A percentile compares a stretch with the other conserved stretches of the same genome.
Conservation (phyloP, 2,797 vertebrate species). For the Hoplostethus mediterraneus region DNA sequence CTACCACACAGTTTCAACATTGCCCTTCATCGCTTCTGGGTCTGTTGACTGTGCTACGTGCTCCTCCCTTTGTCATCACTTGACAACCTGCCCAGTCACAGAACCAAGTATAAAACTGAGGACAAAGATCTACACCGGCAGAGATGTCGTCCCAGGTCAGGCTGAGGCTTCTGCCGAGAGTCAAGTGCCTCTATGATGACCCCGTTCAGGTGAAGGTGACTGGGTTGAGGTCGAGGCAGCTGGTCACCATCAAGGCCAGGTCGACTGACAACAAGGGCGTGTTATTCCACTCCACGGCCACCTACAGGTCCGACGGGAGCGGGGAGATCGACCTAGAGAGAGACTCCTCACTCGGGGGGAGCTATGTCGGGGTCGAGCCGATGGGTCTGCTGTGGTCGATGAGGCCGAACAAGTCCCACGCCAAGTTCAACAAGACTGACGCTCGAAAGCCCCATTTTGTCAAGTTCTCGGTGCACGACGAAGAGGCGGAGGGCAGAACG, state of each 20-base stretch:
- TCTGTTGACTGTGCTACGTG: too few relatives aligned
- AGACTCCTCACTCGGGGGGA: conserved; percentile 78
- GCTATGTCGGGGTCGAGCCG: conserved; percentile 82
- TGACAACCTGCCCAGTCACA: too few relatives aligned
- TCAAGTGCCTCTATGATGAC: conserved; percentile 68
- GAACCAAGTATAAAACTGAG: too few relatives aligned
- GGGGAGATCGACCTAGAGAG: conserved; percentile 79
- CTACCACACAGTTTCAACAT: too few relatives aligned
- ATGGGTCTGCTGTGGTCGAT: conserved; percentile 87
- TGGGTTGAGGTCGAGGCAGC: conserved; percentile 77
- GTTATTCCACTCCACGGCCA: conserved; percentile 78
- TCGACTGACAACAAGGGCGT: conserved; percentile 79
- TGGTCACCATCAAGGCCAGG: conserved; percentile 76
- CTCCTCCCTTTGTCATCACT: too few relatives aligned
- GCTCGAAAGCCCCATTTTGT: conserved; percentile 75
- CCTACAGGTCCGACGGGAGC: conserved; percentile 72
- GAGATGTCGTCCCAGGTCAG: conserved; percentile 56
- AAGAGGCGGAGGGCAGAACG: background rate
- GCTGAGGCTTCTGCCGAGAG: conserved; percentile 59
- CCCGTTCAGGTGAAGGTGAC: conserved; percentile 77
- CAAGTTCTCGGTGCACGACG: conserved; percentile 72
- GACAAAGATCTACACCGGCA: background rate
- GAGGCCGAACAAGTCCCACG: conserved; percentile 53
- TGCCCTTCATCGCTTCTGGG: too few relatives aligned
- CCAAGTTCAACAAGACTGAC: conserved; percentile 70